Percentiles rank a stretch among this genome's conserved stretches.
Conservation (phyloP, 2,797 vertebrate genomes). For the Cyclopterus lumpus region DNA sequence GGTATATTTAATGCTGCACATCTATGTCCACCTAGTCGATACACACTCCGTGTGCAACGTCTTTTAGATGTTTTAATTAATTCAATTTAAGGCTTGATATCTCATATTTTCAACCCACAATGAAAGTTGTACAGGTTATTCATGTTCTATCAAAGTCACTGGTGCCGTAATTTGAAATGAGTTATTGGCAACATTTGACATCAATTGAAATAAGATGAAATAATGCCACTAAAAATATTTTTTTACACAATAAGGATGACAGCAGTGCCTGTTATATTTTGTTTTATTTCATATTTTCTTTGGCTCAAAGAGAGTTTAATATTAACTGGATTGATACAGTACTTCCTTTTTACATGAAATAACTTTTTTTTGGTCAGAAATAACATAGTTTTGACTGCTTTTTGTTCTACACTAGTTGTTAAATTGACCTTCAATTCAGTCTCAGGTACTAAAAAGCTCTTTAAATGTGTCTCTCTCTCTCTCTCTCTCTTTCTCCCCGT, state of each 20-base stretch:
- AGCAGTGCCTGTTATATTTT: not conserved
- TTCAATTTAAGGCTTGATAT: not conserved
- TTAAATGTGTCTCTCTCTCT: conserved; percentile 34
- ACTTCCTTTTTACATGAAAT: conserved; percentile 1
- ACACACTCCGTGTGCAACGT: not conserved
- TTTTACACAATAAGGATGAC: not conserved
- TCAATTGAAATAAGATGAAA: not conserved
- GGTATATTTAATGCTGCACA: not conserved
- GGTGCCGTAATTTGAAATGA: not conserved
- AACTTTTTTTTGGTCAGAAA: not conserved
- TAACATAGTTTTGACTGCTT: not conserved
- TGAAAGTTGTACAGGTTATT: not conserved
- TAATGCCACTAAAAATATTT: not conserved
- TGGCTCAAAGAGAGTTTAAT: not conserved
- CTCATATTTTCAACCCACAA: not conserved
- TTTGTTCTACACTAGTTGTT: conserved; percentile 26
- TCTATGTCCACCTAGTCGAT: not conserved
- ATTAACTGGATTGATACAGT: not conserved
- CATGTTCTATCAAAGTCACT: not conserved
- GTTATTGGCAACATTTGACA: not conserved
- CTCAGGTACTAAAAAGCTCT: conserved; percentile 40
- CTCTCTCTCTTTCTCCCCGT: conserved; percentile 18
- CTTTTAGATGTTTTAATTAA: not conserved
- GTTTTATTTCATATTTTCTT: not conserved
- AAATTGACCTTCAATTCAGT: conserved; percentile 39